Evolutionary conservation across 2,888 invertebrate genomes (phyloP), one percentile per base, ranked within the genome.

Genomic region (Cistogaster globosa): DNA sequence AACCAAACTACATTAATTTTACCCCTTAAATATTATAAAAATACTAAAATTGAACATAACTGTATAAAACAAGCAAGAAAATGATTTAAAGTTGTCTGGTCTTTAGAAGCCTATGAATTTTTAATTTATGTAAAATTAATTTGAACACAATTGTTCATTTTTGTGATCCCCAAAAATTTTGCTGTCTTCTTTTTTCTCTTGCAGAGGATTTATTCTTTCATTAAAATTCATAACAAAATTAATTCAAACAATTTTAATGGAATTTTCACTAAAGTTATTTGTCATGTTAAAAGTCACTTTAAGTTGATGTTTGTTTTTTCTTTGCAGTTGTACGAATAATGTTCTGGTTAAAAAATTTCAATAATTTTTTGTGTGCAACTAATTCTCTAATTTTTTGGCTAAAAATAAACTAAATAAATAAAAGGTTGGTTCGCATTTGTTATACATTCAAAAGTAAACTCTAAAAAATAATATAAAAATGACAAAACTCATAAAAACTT

Each of bases 221-320:
- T 42, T 63, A 65, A 63, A 57, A 62, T 53, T 32, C 22, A n/a
- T 67, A 16, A 9, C 11, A 20, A n/a, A 65, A 62, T 55, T 62
- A 53, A 65, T 72, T 57, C 57, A 65, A 65, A 58, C 12, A 12
- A 20, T 48, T 57, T n/a, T 38, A 36, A 45, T 65, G 11, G 18
- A 48, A 57, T 36, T 72, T 36, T 11, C 57, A 57, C 42, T 48
- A 32, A 71, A 71, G 48, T 45, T 22, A 48, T 63, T 63, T 79
- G 45, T 57, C 69, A 20, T 62, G 76, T 36, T 38, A 45, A 26
- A 58, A 67, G 36, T n/a, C 32, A 58, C 36, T 57, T 75, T 42
- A 14, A 32, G 12, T 38, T 14, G 4, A 26, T n/a, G 3, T 65
- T 62, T 26, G 26, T 26, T 38, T 20, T 51, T 42, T 16, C 18